phyloP scores from a whole-genome alignment of 2,888 invertebrate genomes.

The Tenthredo scrophulariae region DNA sequence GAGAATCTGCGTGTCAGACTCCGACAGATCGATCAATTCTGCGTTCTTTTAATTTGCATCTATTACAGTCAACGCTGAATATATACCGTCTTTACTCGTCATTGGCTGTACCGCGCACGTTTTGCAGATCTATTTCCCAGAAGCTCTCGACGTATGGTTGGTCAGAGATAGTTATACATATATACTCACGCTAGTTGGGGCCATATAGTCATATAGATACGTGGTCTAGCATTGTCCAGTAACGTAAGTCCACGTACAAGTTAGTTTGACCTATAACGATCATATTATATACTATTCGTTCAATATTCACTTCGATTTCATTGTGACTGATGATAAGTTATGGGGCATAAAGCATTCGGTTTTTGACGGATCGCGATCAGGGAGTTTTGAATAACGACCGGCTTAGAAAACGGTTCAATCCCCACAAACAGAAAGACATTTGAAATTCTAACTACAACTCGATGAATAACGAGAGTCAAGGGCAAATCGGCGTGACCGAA shows the following conservation, averaged over 20 bases:
- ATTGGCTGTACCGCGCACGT: background rate
- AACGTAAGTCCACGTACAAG: conserved; percentile 71
- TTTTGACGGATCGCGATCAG: background rate
- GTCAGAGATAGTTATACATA: conserved; percentile 10
- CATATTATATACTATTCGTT: conserved; percentile 56
- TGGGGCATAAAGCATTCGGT: background rate
- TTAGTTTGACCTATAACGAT: conserved; percentile 60
- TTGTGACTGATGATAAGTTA: background rate
- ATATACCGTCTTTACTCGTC: background rate
- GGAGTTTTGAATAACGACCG: background rate
- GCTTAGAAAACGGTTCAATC: background rate
- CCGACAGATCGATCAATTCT: background rate
- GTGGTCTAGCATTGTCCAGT: conserved; percentile 64
- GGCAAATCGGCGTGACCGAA: background rate
- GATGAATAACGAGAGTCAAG: background rate
- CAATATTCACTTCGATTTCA: conserved; percentile 43
- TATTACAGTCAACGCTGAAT: background rate
- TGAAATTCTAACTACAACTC: background rate
- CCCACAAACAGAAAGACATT: background rate
- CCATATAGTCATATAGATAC: background rate
- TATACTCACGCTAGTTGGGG: background rate
- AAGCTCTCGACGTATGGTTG: background rate
- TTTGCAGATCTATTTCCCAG: conserved; percentile 26
- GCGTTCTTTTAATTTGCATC: background rate
- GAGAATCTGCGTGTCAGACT: background rate